Evolutionary conservation across 2,888 invertebrate species (phyloP).

Genomic region (Amblyjoppa fuscipennis): DNA sequence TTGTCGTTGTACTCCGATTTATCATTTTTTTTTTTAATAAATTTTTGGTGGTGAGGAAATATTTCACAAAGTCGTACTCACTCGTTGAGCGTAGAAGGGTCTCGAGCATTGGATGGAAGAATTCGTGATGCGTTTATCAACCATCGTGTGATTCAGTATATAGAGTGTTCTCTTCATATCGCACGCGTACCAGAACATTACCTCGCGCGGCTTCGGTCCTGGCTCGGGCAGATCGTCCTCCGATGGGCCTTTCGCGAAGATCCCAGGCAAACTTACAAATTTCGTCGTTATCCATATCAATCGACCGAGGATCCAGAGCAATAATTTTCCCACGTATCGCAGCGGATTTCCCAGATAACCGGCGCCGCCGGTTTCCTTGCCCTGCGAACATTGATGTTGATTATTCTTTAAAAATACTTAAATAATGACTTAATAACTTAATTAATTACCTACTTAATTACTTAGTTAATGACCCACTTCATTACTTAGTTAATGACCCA

Average conservation of each 20-base stretch:
- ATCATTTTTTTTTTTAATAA: no score
- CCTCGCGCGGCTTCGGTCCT: constrained; percentile 76
- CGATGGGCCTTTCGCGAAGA: constrained; percentile 74
- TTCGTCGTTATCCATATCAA: constrained; percentile 82
- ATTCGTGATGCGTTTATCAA: constrained; percentile 82
- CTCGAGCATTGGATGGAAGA: constrained; percentile 85
- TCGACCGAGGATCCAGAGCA: constrained; percentile 83
- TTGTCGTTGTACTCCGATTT: background rate
- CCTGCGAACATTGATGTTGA: constrained; percentile 68
- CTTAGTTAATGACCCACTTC: no score
- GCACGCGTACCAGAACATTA: constrained; percentile 87
- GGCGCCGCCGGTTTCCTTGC: constrained; percentile 73
- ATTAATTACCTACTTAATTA: no score
- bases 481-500: no score
- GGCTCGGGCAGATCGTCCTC: constrained; percentile 84
- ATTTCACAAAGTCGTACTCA: constrained; percentile 65
- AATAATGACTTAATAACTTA: no score
- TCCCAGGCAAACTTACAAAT: constrained; percentile 77
- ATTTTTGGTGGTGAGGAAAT: background rate
- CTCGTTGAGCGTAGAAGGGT: constrained; percentile 90
- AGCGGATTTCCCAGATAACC: constrained; percentile 80
- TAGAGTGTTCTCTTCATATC: constrained; percentile 91
- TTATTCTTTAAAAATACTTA: background rate
- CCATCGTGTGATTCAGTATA: constrained; percentile 88
- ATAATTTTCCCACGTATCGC: constrained; percentile 79